Evolutionary conservation across 2,113 vertebrate genomes (phyloP), one percentile per base, ranked within the genome.

Genomic region (Catagonus wagneri): DNA sequence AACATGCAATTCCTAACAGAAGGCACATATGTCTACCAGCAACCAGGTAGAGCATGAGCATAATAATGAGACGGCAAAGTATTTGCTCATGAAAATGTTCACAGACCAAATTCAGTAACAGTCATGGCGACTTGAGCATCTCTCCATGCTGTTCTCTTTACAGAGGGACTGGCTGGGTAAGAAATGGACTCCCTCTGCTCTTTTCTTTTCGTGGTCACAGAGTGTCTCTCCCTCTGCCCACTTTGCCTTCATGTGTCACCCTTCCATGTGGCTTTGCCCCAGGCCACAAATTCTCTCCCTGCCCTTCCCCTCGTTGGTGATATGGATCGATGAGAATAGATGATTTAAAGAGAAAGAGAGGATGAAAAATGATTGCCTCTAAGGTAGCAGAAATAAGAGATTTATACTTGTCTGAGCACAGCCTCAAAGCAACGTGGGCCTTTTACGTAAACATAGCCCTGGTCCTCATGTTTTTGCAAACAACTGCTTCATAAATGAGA

Each of bases 321-420:
- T 79, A 12, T 78, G 34, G 34, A 92, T 92, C 84, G 61, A 34
- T 83, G 54, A 81, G 23, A 71, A 80, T 34, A 74, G 56, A 71
- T 80, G 36, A 75, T 93, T 68, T 44, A 72, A 92, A 80, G 34
- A 89, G 54, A 76, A 2, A 36, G 65, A 87, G 60, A 94, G 86
- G 36, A 61, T 80, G 52, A 91, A 84, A 90, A 90, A 78, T 89
- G 76, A 76, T 80, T 50, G 54, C 25, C 61, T 81, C 7, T 22
- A 36, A 72, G 65, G 17, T 36, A 87, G 54, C 52, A 93, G 39
- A 78, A 84, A 71, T 84, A 74, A 78, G 68, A 81, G 54, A 90
- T 74, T 74, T 86, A 22, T 85, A 91, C 65, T 74, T 25, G 66
- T 75, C 93, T 61, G 60, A 75, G 44, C 13, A 44, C 10, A 34